Conservation (phyloP, 2,797 vertebrate species). For the Brachymystax lenok region DNA sequence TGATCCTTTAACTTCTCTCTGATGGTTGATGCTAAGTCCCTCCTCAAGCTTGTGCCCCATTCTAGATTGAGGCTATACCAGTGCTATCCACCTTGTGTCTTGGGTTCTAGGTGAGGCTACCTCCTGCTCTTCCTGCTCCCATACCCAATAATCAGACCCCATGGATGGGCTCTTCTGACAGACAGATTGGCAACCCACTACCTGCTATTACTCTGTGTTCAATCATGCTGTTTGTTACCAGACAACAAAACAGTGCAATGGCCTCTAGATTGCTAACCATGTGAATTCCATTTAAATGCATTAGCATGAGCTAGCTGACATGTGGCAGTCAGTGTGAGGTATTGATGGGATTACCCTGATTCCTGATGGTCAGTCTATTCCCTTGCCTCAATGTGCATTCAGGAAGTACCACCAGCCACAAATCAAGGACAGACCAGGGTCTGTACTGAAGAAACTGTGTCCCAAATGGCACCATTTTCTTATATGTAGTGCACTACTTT, state of each 20-base stretch:
- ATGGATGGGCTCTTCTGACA: conserved; percentile 20
- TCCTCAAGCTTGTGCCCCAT: conserved; percentile 21
- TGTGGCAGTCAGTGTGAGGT: conserved; percentile 6
- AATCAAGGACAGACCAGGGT: conserved; percentile 54
- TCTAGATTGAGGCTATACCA: background rate
- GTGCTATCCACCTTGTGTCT: background rate
- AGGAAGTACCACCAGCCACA: conserved; percentile 37
- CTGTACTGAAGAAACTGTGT: background rate
- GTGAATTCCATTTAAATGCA: conserved; percentile 29
- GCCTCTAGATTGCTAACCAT: conserved; percentile 42
- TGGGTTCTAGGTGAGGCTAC: conserved; percentile 1
- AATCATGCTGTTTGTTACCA: conserved; percentile 42
- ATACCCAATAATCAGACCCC: conserved; percentile 17
- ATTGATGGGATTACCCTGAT: conserved; percentile 19
- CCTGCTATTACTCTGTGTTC: conserved; percentile 20
- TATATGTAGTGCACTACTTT: background rate
- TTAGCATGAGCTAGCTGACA: conserved; percentile 28
- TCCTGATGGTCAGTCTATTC: conserved; percentile 35
- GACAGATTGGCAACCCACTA: conserved; percentile 38
- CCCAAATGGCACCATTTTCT: background rate
- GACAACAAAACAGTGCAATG: conserved; percentile 31
- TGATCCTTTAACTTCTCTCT: conserved; percentile 62
- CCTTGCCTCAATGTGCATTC: conserved; percentile 57
- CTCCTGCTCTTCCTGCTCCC: background rate
- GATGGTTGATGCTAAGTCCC: conserved; percentile 55